Conservation (phyloP, 2,888 invertebrate genomes). For the Acholoe squamosa region DNA sequence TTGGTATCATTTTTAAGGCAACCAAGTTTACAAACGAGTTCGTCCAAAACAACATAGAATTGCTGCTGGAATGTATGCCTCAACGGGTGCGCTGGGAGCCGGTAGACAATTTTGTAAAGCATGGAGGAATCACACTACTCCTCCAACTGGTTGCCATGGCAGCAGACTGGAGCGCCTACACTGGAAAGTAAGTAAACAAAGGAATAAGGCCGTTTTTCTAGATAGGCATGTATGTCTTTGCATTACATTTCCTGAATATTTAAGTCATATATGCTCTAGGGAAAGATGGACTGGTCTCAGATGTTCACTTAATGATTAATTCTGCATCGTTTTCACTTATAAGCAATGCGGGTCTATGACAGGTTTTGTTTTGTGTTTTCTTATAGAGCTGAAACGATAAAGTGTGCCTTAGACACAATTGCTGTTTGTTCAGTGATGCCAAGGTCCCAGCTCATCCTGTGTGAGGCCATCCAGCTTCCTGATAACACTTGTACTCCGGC, state of each 20-base stretch:
- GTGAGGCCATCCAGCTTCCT: slow-evolving; percentile 84
- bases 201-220: too few species aligned
- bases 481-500: slow-evolving; percentile 85
- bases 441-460: slow-evolving; percentile 86
- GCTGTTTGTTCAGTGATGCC: slow-evolving; percentile 95
- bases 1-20: slow-evolving; percentile 81
- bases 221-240: too few species aligned
- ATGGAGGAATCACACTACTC: slow-evolving; percentile 69
- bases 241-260: too few species aligned
- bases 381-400: slow-evolving; percentile 90
- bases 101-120: slow-evolving; percentile 87
- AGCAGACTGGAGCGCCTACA: slow-evolving; percentile 93
- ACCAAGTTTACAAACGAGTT: slow-evolving; percentile 89
- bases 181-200: slow-evolving; percentile 86
- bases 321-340: too few species aligned
- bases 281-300: too few species aligned
- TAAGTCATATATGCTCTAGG: too few species aligned
- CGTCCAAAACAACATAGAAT: slow-evolving; percentile 93
- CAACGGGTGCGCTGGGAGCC: slow-evolving; percentile 93
- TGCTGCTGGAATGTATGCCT: slow-evolving; percentile 90
- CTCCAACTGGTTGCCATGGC: slow-evolving; percentile 92
- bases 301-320: too few species aligned
- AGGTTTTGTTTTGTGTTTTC: neutral
- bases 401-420: slow-evolving; percentile 92
- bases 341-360: too few species aligned